Evolutionary conservation across 2,888 invertebrate genomes (phyloP).

Genomic region (Eupithecia subfuscata): DNA sequence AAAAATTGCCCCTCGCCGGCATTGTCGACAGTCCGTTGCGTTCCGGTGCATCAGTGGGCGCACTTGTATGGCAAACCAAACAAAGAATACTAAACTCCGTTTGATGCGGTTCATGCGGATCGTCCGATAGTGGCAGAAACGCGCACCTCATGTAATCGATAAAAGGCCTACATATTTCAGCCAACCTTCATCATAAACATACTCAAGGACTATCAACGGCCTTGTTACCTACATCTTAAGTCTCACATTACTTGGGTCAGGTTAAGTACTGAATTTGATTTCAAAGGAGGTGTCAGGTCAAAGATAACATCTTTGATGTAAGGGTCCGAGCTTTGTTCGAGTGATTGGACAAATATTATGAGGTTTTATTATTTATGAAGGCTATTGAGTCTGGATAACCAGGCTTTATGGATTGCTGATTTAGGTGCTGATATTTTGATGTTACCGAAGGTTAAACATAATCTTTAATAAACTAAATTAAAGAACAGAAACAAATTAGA

Average conservation of each 20-base stretch:
- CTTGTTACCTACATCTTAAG: constrained; percentile 56
- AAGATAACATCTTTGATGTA: constrained; percentile 32
- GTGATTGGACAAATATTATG: neutral
- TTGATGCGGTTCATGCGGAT: neutral
- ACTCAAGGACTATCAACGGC: constrained; percentile 57
- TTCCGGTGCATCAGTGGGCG: neutral
- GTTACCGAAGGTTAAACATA: neutral
- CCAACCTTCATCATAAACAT: constrained; percentile 59
- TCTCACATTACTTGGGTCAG: constrained; percentile 52
- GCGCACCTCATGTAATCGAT: neutral
- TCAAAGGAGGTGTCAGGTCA: constrained; percentile 37
- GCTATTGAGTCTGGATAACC: neutral
- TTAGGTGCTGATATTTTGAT: neutral
- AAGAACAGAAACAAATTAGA: too few species aligned
- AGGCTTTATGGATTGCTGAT: neutral
- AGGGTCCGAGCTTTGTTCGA: constrained; percentile 13
- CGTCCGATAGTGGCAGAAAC: too few species aligned
- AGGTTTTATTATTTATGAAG: neutral
- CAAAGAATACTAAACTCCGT: neutral
- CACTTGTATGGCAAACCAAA: neutral
- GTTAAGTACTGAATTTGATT: constrained; percentile 50
- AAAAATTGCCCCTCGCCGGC: too few species aligned
- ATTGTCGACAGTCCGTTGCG: neutral
- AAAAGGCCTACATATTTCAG: constrained; percentile 39
- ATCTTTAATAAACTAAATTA: too few species aligned